Base-by-base conservation (phyloP, 2,888 invertebrate genomes). In the Drosophila helvetica region DNA sequence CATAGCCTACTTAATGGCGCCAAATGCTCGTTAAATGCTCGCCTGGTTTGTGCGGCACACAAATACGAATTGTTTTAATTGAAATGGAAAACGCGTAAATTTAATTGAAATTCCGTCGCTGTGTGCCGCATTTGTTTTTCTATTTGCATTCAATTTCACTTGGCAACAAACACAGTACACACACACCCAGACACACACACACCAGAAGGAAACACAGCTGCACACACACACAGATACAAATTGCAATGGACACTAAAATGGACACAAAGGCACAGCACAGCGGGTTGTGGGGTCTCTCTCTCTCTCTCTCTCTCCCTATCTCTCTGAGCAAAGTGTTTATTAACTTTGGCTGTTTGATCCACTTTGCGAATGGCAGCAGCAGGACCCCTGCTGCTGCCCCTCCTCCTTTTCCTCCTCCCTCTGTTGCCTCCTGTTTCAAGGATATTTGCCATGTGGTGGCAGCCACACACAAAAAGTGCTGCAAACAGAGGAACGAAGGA, bases 61-160 rank as follows among this genome's bases (percentile, higher is more conserved):
- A 22, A 27, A 27, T 27, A 57, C 60, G 47, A 81, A 82, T 82
- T 87, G 88, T 83, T 83, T 87, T 83, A 83, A 83, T 83, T 83
- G 82, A 85, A 83, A 83, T 85, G 82, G 79, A 87, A 82, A 83
- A 85, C 82, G 82, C 82, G 82, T 83, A 82, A 85, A 83, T 83
- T 79, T 75, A 85, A 83, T 86, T 85, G 79, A 73, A 64, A 60
- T 74, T 76, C 66, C 38, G 12, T 38, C 12, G 30, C 73, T 74
- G 61, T 63, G 46, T 59, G 63, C 38, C 38, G 45, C 52, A 54
- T 68, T 59, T 76, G 84, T 84, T 73, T 77, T 79, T 74, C 88
- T 83, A 87, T 87, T 87, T 87, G 86, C 82, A 87, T 83, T 87
- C 86, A 87, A 83, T 87, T 87, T 85, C 88, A 82, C 68, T 75